These are phyloP conservation scores for Pycnonotus jocosus DNA, from an alignment of 2,113 vertebrate genomes.

Conservation along the genomic window DNA sequence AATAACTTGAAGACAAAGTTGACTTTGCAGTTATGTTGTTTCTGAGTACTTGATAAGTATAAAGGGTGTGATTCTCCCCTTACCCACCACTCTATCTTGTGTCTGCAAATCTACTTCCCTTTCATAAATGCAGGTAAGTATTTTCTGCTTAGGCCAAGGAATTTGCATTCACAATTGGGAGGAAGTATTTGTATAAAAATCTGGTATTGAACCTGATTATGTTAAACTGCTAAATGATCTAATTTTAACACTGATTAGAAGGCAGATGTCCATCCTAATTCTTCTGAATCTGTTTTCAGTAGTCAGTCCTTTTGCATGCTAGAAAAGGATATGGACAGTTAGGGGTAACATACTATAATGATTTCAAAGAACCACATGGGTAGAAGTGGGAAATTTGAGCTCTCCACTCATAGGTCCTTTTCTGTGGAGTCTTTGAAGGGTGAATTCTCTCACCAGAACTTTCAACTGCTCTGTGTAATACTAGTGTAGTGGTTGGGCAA, in stretches of 20 bases:
- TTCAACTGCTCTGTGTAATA: background rate
- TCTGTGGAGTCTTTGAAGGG: background rate
- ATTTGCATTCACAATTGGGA: background rate
- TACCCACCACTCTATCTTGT: background rate
- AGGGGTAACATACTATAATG: background rate
- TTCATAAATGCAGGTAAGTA: background rate
- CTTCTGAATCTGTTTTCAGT: background rate
- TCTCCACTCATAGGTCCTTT: background rate
- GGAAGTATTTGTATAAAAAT: background rate
- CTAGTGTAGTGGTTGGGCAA: background rate
- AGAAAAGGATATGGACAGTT: background rate
- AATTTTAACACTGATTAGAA: background rate
- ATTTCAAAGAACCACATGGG: background rate
- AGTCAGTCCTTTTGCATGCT: background rate
- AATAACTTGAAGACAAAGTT: background rate
- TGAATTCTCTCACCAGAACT: background rate
- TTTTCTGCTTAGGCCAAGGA: background rate
- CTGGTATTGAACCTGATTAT: background rate
- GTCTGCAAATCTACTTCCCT: background rate
- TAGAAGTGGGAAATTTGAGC: background rate
- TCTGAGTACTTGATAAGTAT: background rate
- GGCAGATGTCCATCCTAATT: background rate
- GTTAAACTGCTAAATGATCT: background rate
- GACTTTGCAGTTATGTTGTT: background rate
- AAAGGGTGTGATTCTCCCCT: background rate